Evolutionary conservation across 2,888 invertebrate genomes (phyloP).

Genomic region (Prosopocoilus inquinatus): DNA sequence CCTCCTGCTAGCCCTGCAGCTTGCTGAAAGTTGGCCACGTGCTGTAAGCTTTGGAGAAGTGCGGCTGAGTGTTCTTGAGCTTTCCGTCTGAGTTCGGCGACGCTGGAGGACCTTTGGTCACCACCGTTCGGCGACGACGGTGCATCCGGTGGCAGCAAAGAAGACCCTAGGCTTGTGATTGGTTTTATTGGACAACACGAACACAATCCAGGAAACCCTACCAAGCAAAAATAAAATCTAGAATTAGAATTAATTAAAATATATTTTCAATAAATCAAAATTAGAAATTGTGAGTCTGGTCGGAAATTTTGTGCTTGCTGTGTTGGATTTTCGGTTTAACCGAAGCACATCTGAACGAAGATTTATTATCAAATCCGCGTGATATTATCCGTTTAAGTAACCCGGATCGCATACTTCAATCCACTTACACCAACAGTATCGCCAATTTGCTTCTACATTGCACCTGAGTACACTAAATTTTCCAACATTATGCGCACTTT

Average conservation of each 20-base stretch:
- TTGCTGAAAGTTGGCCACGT: slow-evolving; percentile 61
- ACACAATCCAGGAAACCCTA: slow-evolving; percentile 76
- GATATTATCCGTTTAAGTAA: too few relatives aligned
- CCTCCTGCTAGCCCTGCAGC: slow-evolving; percentile 54
- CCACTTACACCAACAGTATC: slow-evolving; percentile 38
- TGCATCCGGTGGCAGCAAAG: slow-evolving; percentile 36
- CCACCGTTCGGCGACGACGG: slow-evolving; percentile 39
- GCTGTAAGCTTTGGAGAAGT: slow-evolving; percentile 70
- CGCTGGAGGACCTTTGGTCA: slow-evolving; percentile 80
- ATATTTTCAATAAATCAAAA: too few relatives aligned
- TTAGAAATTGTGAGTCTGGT: too few relatives aligned
- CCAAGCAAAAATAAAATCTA: background rate
- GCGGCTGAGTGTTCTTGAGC: slow-evolving; percentile 95
- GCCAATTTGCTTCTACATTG: slow-evolving; percentile 43
- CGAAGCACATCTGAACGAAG: too few relatives aligned
- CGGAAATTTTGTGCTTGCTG: too few relatives aligned
- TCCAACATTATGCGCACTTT: slow-evolving; percentile 15
- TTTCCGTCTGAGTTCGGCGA: slow-evolving; percentile 87
- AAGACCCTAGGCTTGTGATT: slow-evolving; percentile 42
- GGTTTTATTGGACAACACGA: slow-evolving; percentile 77
- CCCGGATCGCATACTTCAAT: slow-evolving; percentile 23
- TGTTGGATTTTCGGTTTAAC: too few relatives aligned
- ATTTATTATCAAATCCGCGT: too few relatives aligned
- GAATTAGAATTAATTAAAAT: too few relatives aligned
- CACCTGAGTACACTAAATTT: slow-evolving; percentile 42